Base-by-base conservation (phyloP, 2,888 invertebrate genomes). In the Neoitamus cyanurus region DNA sequence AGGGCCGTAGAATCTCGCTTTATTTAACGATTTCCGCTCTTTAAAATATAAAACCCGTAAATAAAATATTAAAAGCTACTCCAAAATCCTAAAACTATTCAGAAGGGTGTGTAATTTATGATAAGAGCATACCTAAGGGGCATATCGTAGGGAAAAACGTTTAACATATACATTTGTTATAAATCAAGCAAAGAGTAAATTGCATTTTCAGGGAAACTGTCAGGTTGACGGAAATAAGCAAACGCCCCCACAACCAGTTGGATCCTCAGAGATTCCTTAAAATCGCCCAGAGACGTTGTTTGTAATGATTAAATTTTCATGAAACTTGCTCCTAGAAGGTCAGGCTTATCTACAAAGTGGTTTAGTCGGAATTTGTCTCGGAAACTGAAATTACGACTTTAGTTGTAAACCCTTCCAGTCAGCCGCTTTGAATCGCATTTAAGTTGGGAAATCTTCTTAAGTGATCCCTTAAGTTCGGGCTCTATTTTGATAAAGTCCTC, bases 391-490 rank as follows among this genome's bases (percentile, higher is more conserved):
- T 73, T 73, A 73, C 73, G 36, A 73, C 34, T 73, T 73, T 34
- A 73, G 73, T 34, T 73, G 20, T 31, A 73, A 73, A 34, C 73
- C 34, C 73, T 73, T 36, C 20, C n/a, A 15, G 73, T 20, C 20
- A 15, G 20, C 11, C 20, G 73, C 36, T 73, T 73, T 73, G 73
- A 73, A 36, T 73, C 73, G 34, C 36, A 73, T 73, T 73, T 30
- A 36, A 36, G 73, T 31, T 73, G 46, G 42, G 15, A 77, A 77
- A 77, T 77, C 77, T 77, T 46, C 77, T 77, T 77, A 77, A 77
- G 46, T 77, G 77, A 46, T 37, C 34, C 77, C 46, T 46, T 77
- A 25, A 77, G 46, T 42, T 46, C 3, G 25, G 28, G 46, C 28
- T 77, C 25, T 25, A 77, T 77, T 46, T 77, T 25, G 28, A 28